Conservation (phyloP, 2,888 invertebrate species). For the Rhorus exstirpatorius region DNA sequence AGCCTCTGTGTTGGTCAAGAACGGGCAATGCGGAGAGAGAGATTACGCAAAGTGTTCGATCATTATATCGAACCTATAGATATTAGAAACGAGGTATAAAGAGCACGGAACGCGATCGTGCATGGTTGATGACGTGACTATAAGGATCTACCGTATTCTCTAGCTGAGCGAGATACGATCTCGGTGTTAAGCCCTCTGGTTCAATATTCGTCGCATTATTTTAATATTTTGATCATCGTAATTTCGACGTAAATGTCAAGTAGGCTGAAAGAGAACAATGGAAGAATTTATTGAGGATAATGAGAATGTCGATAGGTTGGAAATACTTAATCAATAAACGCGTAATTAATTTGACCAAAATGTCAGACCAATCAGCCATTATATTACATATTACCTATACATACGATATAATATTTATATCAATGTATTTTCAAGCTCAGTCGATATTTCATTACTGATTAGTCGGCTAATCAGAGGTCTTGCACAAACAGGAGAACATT, state of each 20-base stretch:
- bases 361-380: neutral
- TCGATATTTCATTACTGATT: slow-evolving; percentile 41
- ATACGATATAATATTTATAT: neutral
- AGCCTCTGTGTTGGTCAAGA: neutral
- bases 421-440: neutral
- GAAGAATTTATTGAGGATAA: neutral
- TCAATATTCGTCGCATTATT: neutral
- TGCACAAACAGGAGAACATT: slow-evolving; percentile 19
- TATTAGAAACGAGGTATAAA: neutral
- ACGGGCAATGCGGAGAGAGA: neutral
- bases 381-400: neutral
- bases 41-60: neutral
- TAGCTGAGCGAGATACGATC: slow-evolving; percentile 5
- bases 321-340: neutral
- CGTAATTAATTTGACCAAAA: neutral
- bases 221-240: neutral
- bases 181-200: too few species aligned
- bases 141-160: neutral
- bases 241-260: neutral
- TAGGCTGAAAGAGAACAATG: neutral
- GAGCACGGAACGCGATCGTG: neutral
- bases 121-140: neutral
- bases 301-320: neutral
- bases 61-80: slow-evolving; percentile 4
- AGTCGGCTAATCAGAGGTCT: slow-evolving; percentile 26